phyloP scores from a whole-genome alignment of 2,113 vertebrate genomes.

The Tyto alba region DNA sequence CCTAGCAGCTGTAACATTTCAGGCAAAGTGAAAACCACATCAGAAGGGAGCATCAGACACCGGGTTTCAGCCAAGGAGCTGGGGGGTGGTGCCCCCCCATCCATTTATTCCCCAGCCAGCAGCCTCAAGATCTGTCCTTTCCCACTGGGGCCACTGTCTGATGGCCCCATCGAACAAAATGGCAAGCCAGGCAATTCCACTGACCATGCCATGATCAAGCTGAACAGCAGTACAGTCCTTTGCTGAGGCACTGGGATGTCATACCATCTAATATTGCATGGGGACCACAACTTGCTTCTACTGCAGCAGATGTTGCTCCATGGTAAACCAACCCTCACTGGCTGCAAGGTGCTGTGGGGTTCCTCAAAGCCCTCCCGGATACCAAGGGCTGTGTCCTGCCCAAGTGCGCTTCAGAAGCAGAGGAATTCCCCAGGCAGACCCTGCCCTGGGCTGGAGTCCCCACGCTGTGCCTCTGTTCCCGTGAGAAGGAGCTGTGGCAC shows the following conservation, averaged over 20 bases:
- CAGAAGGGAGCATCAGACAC: neutral
- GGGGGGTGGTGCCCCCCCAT: neutral
- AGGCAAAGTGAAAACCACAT: neutral
- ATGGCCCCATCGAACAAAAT: neutral
- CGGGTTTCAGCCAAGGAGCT: neutral
- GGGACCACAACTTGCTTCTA: neutral
- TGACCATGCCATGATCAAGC: accelerated
- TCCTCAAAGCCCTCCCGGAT: neutral
- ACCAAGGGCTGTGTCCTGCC: accelerated
- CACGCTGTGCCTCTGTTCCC: accelerated
- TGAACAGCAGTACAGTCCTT: neutral
- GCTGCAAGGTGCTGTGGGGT: neutral
- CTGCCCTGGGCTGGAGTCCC: neutral
- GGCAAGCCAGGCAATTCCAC: neutral
- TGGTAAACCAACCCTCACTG: neutral
- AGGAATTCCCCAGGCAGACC: neutral
- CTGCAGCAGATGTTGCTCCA: accelerated
- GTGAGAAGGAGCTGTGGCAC: accelerated
- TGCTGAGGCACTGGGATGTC: neutral
- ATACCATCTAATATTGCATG: neutral
- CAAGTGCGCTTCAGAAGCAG: neutral
- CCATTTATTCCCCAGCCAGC: neutral
- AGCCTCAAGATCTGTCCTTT: neutral
- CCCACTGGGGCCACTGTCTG: neutral
- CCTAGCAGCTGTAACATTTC: neutral